Evolutionary conservation across 2,888 invertebrate species (phyloP).

Genomic region (Hirtodrosophila alboralis): DNA sequence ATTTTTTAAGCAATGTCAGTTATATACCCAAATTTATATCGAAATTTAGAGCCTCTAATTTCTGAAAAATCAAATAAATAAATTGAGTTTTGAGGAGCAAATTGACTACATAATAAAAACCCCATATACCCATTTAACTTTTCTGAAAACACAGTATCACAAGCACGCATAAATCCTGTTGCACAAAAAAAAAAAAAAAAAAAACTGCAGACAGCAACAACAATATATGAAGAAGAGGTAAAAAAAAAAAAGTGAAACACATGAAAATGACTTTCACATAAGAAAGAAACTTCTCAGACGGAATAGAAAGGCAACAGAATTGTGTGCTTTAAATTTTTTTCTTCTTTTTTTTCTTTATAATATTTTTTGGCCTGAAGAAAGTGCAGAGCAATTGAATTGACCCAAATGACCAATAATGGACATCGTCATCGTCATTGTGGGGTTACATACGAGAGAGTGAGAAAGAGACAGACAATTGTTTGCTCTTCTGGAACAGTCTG

Average conservation of each 20-base stretch:
- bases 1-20: too few relatives aligned
- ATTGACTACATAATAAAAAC: too few relatives aligned
- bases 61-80: too few relatives aligned
- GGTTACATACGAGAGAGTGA: slow-evolving; percentile 1
- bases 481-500: too few relatives aligned
- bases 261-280: slow-evolving; percentile 64
- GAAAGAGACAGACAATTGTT: not conserved
- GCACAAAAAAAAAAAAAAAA: not conserved
- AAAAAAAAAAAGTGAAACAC: slow-evolving; percentile 32
- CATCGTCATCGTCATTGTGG: slow-evolving; percentile 16
- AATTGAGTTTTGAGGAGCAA: too few relatives aligned
- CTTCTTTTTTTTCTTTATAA: slow-evolving; percentile 3
- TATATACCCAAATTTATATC: too few relatives aligned
- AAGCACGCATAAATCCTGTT: slow-evolving; percentile 49
- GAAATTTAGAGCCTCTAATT: too few relatives aligned
- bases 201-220: slow-evolving; percentile 3
- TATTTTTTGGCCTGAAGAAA: slow-evolving; percentile 60
- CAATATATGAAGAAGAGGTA: slow-evolving; percentile 7
- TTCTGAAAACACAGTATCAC: too few relatives aligned
- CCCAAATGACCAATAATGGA: slow-evolving; percentile 73
- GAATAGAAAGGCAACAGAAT: slow-evolving; percentile 57
- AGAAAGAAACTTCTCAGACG: slow-evolving; percentile 50
- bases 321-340: slow-evolving; percentile 18
- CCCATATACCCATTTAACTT: too few relatives aligned
- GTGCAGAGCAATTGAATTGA: slow-evolving; percentile 75